These are phyloP conservation scores for Acrossocheilus wenchowensis DNA, from an alignment of 2,797 vertebrate species.

Conservation along the genomic window DNA sequence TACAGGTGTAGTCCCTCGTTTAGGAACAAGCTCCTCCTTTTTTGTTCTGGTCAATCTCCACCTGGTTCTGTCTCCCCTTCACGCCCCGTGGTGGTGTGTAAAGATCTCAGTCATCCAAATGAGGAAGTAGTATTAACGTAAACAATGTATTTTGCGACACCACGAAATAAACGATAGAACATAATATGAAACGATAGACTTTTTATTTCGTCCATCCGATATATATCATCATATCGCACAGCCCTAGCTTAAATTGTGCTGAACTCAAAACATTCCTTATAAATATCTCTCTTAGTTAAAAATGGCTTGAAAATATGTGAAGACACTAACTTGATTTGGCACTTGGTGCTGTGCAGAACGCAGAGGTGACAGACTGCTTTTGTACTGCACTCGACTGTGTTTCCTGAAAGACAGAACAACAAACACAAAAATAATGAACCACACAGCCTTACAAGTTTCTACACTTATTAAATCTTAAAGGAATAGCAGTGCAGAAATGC, in stretches of 20 bases:
- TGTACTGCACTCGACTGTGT: slow-evolving; percentile 94
- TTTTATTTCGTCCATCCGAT: too few species aligned
- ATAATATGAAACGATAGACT: too few species aligned
- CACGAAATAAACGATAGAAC: too few species aligned
- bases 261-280: not conserved
- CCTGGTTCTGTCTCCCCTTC: too few species aligned
- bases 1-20: too few species aligned
- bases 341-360: slow-evolving; percentile 86
- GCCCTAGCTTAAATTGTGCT: not conserved
- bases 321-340: slow-evolving; percentile 90
- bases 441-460: not conserved
- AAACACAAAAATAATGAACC: slow-evolving; percentile 11
- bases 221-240: too few species aligned
- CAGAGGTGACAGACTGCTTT: slow-evolving; percentile 84
- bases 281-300: not conserved
- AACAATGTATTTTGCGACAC: too few species aligned
- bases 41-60: too few species aligned
- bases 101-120: too few species aligned
- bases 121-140: too few species aligned
- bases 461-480: not conserved
- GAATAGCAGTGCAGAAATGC: not conserved
- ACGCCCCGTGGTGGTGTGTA: too few species aligned
- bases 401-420: slow-evolving; percentile 79
- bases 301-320: not conserved
- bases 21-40: too few species aligned